phyloP scores from a whole-genome alignment of 2,888 invertebrate genomes.

The Apodemia duryi region DNA sequence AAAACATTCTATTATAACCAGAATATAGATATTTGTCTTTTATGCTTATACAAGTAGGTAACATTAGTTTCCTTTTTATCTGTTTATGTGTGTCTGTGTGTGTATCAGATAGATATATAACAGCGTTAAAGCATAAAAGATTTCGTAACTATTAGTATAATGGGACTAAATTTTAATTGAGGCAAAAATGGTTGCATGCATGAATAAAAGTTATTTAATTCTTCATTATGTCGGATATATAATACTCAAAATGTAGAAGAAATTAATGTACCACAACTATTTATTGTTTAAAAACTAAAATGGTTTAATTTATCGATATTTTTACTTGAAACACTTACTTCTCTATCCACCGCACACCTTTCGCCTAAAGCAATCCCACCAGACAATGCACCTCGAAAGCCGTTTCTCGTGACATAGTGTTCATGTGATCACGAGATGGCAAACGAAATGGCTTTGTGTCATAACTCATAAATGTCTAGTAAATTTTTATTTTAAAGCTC shows the following conservation, averaged over 20 bases:
- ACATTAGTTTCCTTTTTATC: too few relatives aligned
- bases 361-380: not conserved
- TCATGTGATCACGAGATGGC: not conserved
- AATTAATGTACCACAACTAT: not conserved
- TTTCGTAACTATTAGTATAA: too few relatives aligned
- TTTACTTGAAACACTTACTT: not conserved
- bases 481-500: not conserved
- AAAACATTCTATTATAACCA: too few relatives aligned
- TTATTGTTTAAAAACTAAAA: not conserved
- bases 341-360: not conserved
- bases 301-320: not conserved
- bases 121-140: too few relatives aligned
- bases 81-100: too few relatives aligned
- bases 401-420: slow-evolving; percentile 4
- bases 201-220: not conserved
- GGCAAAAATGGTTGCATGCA: not conserved
- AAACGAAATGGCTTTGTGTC: not conserved
- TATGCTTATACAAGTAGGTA: too few relatives aligned
- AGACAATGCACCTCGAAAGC: not conserved
- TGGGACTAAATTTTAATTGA: too few relatives aligned
- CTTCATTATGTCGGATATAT: not conserved
- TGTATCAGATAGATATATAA: too few relatives aligned
- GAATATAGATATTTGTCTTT: too few relatives aligned
- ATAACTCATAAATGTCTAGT: not conserved
- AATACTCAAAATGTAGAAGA: not conserved